Evolutionary conservation across 2,797 vertebrate genomes (phyloP).

Genomic region (Gymnopithys bicolor): DNA sequence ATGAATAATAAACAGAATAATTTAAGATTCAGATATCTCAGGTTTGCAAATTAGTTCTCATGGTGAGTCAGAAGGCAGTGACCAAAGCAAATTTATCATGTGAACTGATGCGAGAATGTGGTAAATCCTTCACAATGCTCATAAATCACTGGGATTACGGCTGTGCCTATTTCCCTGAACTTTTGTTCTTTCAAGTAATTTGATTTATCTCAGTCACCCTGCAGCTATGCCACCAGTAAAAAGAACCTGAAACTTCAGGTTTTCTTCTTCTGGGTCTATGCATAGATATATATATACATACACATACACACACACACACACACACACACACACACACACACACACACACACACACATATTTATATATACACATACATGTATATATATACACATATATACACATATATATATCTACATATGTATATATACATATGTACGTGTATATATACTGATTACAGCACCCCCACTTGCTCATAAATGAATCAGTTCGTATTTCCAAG

Average conservation of each 20-base stretch:
- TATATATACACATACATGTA: no score
- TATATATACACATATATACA: no score
- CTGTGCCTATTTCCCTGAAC: constrained; percentile 18
- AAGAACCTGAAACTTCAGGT: not conserved
- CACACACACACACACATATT: no score
- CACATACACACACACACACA: no score
- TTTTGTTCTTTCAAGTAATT: constrained; percentile 41
- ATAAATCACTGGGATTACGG: constrained; percentile 47
- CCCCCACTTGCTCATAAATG: not conserved
- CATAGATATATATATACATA: no score
- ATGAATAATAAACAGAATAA: constrained; percentile 51
- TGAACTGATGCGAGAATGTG: constrained; percentile 24
- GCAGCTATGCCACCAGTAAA: constrained; percentile 7
- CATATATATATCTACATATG: accelerated
- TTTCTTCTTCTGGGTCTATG: not conserved
- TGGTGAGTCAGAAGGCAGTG: constrained; percentile 36
- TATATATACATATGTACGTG: accelerated
- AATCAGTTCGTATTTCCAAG: not conserved
- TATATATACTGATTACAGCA: accelerated
- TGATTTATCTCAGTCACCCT: constrained; percentile 6
- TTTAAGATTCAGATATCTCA: constrained; percentile 44
- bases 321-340: no score
- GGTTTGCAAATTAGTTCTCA: constrained; percentile 23
- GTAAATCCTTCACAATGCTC: constrained; percentile 31
- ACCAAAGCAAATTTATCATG: constrained; percentile 47